Evolutionary conservation across 2,888 invertebrate species (phyloP), one percentile per base, ranked within the genome.

Genomic region (Prionchulus punctatus): DNA sequence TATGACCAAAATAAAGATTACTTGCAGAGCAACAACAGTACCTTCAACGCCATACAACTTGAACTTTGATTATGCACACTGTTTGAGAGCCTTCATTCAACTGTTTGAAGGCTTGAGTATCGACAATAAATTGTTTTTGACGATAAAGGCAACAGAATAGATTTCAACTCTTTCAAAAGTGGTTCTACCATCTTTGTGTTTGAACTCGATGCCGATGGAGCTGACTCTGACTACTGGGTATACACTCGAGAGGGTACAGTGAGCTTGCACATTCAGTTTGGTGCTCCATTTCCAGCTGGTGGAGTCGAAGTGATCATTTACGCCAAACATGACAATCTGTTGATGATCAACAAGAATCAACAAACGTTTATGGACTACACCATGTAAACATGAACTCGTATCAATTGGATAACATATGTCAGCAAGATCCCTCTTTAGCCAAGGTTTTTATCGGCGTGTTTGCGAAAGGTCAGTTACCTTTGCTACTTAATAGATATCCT

Each of bases 281-380:
- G 18, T 30, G 45, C 43, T n/a, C 28, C 43, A 26, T 27, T 54
- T 15, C 23, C 43, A 3, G 45, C 43, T 15, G 26, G 43, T n/a
- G 54, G 54, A n/a, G 12, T 28, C n/a, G 47, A 54, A 28, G 21
- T 43, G 45, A 54, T 54, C 26, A 26, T 43, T 27, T 45, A 45
- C 30, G 54, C 30, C 21, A 45, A 54, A 28, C 30, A 26, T 26
- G 54, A 54, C 23, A 54, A 45, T 28, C 28, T 54, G 27, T 2
- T 26, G 26, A 54, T 27, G 43, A 45, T 54, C 23, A 43, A 54
- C 21, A 18, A 27, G 2, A 45, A 43, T 30, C 21, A 45, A 36
- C 36, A 36, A 45, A 45, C n/a, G 30, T 54, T 36, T 54, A 54
- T 45, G 36, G 36, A 36, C 18, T 36, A 36, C 36, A 12, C 18